phyloP scores from a whole-genome alignment of 1,140 invertebrate species.

The Hestina assimilis region DNA sequence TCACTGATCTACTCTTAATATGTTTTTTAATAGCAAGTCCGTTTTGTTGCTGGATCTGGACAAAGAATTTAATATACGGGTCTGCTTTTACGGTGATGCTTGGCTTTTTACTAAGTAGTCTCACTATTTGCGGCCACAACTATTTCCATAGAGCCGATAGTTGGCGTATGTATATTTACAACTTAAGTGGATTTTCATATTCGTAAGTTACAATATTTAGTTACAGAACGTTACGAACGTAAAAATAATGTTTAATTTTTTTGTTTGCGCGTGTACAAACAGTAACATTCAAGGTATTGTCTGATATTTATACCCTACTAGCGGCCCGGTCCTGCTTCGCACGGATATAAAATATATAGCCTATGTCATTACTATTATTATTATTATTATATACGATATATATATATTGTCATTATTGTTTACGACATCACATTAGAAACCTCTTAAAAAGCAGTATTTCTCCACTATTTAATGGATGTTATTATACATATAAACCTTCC shows the following conservation, averaged over 20 bases:
- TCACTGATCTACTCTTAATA: constrained; percentile 78
- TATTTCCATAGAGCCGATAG: constrained; percentile 89
- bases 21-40: constrained; percentile 76
- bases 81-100: constrained; percentile 36
- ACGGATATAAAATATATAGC: too few species aligned
- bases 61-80: constrained; percentile 48
- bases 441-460: too few species aligned
- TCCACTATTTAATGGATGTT: too few species aligned
- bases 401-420: too few species aligned
- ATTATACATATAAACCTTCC: too few species aligned
- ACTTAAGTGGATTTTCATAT: constrained; percentile 82
- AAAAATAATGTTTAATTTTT: neutral
- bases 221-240: neutral
- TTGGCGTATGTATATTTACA: constrained; percentile 90
- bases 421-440: too few species aligned
- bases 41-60: constrained; percentile 73
- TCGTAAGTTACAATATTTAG: constrained; percentile 57
- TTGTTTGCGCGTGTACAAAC: too few species aligned
- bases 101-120: constrained; percentile 79
- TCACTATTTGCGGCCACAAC: constrained; percentile 84
- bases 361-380: too few species aligned
- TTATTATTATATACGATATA: too few species aligned
- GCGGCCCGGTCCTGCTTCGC: too few species aligned
- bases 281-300: too few species aligned
- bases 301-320: too few species aligned